Base-by-base conservation (phyloP, 2,113 vertebrate species). In the Tupaia tana region DNA sequence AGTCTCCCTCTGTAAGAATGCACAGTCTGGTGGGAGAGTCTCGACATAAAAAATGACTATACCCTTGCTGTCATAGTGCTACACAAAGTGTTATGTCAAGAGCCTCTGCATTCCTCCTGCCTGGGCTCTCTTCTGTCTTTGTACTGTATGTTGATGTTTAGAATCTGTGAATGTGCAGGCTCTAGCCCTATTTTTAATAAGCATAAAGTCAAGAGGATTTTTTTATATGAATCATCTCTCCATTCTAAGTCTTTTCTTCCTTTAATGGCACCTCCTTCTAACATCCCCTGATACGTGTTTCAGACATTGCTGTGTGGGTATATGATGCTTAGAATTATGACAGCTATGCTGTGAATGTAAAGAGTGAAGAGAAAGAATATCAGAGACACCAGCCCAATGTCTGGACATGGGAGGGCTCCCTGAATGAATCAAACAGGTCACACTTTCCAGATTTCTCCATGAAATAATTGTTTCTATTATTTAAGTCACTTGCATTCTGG, bases 21-120 rank as follows among this genome's bases (percentile, higher is more conserved):
- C 14, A 67, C 24, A 29, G 7, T n/a, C 34, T n/a, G 77, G 70
- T 14, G 14, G 25, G 6, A 70, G 6, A 91, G 15, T 58, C 6
- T 10, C n/a, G n/a, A 90, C 56, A 31, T 14, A 22, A 64, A 52
- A 52, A 56, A 58, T 9, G 4, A 82, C 25, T 1, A 73, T 2
- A 12, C 3, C 58, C 18, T 4, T 52, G n/a, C 15, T 22, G 1
- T 82, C 29, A 59, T 27, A 58, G 13, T 58, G 22, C 82, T 52
- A 0, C 3, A 14, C 25, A 31, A 18, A 15, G n/a, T 6, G 9
- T 13, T 64, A 18, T 1, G 2, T 2, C 2, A 24, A 86, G 27
- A 74, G 52, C 3, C 22, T 31, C 54, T 54, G 14, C 7, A 4
- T 31, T 31, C n/a, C 71, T 31, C n/a, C 64, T 52, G 19, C 25